Percentiles rank a stretch among this genome's conserved stretches.
These are phyloP conservation scores for Zhuqinia jingwanae DNA, from an alignment of 2,888 invertebrate species.

Conservation along the genomic window DNA sequence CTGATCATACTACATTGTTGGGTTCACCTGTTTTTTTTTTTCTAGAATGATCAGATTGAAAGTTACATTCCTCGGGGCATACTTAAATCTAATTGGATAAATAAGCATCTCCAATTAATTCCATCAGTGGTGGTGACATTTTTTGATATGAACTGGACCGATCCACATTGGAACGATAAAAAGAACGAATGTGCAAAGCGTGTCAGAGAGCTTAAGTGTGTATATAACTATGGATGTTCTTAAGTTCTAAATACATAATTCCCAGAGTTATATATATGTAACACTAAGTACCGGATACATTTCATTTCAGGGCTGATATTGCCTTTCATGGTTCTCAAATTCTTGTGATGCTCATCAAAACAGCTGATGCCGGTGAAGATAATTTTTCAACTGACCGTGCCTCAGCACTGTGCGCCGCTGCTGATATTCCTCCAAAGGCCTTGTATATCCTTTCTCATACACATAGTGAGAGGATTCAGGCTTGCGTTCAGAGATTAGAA, in stretches of 20 bases:
- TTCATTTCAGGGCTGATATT: slow-evolving; percentile 65
- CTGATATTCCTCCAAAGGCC: slow-evolving; percentile 95
- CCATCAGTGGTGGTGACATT: slow-evolving; percentile 97
- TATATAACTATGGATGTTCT: too few species aligned
- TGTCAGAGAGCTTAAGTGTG: slow-evolving; percentile 86
- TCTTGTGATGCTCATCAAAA: slow-evolving; percentile 92
- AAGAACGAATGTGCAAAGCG: slow-evolving; percentile 95
- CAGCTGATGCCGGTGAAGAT: slow-evolving; percentile 90
- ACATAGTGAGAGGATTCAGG: slow-evolving; percentile 91
- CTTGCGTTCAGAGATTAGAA: slow-evolving; percentile 83
- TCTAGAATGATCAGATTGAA: slow-evolving; percentile 82
- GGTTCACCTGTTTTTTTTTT: slow-evolving; percentile 1
- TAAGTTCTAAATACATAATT: too few species aligned
- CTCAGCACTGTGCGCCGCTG: slow-evolving; percentile 93
- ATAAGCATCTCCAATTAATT: slow-evolving; percentile 93
- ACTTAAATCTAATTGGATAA: slow-evolving; percentile 96
- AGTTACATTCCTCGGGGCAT: slow-evolving; percentile 98
- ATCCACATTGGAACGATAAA: slow-evolving; percentile 95
- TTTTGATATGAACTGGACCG: slow-evolving; percentile 99
- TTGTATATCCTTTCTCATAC: slow-evolving; percentile 91
- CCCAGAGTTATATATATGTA: too few species aligned
- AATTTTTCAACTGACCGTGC: slow-evolving; percentile 94
- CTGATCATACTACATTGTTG: not conserved
- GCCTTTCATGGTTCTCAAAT: slow-evolving; percentile 81
- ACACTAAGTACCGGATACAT: too few species aligned